Base-by-base conservation (phyloP, 2,888 invertebrate genomes). In the Prosopocoilus inquinatus region DNA sequence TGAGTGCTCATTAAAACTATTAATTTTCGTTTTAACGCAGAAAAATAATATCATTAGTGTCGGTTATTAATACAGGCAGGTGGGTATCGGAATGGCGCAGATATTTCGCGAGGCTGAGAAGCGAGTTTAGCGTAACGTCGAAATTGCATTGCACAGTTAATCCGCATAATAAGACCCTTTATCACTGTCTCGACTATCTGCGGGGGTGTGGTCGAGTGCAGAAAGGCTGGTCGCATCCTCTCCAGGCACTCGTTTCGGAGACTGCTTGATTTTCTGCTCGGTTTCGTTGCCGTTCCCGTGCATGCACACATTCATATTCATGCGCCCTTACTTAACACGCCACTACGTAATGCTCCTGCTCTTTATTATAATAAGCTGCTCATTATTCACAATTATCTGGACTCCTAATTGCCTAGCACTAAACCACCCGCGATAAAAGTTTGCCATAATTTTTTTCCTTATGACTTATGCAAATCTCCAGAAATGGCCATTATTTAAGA, bases 141-240 rank as follows among this genome's bases (percentile, higher is more conserved):
- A 41, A 41, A 43, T 47, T 38, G 48, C 68, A 62, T 67, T 64
- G 67, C 65, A 64, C 66, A 67, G 67, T 71, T 73, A 73, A 73
- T 72, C 70, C 66, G 71, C 66, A 73, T 72, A 73, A 73, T 73
- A 73, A 71, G 71, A 63, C 67, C 64, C 68, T 73, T 70, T 70
- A 66, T 73, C 72, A 73, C 67, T 69, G 73, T 71, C 64, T 57
- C 61, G 63, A 60, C 35, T 47, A 54, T 57, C 62, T 61, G 63
- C 67, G 67, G 66, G 67, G 67, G 68, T 67, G 68, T 65, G 68
- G 66, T 68, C 60, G 67, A 66, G 66, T 66, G 70, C 64, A 67
- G 67, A 67, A 65, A 64, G 68, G 64, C 64, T 61, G 62, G 55
- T 57, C 55, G 61, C 55, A 61, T 57, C 61, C 62, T 63, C 66